Percentiles rank a stretch among this genome's conserved stretches.
phyloP scores from a whole-genome alignment of 2,888 invertebrate genomes.

The Chloroclysta siterata region DNA sequence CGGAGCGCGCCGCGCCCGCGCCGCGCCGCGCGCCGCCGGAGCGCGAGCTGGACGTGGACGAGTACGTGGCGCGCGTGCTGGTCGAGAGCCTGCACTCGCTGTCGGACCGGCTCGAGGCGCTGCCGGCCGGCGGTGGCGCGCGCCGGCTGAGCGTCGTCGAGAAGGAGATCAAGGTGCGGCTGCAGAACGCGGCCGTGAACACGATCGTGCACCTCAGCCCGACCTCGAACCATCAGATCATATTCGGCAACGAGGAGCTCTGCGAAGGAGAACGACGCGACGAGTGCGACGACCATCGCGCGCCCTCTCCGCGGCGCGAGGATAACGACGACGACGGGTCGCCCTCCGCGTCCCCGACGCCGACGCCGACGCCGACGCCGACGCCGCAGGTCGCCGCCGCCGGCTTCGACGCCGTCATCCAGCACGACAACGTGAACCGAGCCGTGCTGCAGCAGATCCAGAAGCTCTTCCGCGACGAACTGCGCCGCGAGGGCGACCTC shows the following conservation, averaged over 20 bases:
- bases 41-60: conserved; percentile 69
- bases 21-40: neutral
- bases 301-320: conserved; percentile 51
- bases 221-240: conserved; percentile 78
- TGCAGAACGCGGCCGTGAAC: conserved; percentile 79
- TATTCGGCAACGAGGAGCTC: conserved; percentile 77
- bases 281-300: conserved; percentile 50
- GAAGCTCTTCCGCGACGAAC: conserved; percentile 73
- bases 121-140: conserved; percentile 70
- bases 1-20: conserved; percentile 28
- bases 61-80: conserved; percentile 80
- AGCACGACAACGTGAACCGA: conserved; percentile 65
- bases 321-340: conserved; percentile 52
- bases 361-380: conserved; percentile 21
- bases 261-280: conserved; percentile 58
- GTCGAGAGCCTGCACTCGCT: conserved; percentile 81
- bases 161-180: conserved; percentile 80
- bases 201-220: conserved; percentile 80
- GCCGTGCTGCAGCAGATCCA: conserved; percentile 79
- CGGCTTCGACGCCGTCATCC: conserved; percentile 34
- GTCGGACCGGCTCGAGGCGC: conserved; percentile 75
- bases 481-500: conserved; percentile 52
- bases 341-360: conserved; percentile 42
- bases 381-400: conserved; percentile 45
- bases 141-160: conserved; percentile 75